Evolutionary conservation across 2,797 vertebrate species (phyloP), one percentile per base, ranked within the genome.

Genomic region (Danio tinwini): DNA sequence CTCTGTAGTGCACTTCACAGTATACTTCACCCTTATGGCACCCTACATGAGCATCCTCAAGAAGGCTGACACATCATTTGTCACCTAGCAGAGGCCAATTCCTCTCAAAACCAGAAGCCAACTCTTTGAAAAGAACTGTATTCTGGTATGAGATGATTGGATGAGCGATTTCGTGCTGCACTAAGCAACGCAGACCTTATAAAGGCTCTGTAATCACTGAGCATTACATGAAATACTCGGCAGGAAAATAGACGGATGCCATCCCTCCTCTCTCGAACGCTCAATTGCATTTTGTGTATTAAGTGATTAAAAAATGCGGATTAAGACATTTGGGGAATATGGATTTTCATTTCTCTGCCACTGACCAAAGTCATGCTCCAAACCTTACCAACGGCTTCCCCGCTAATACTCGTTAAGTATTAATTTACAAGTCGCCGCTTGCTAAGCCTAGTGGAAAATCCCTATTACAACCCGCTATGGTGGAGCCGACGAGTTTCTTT

Each of bases 371-470:
- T 78, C 64, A 80, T 63, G 83, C 87, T 86, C 81, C 80, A 80
- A 85, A 81, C 82, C 83, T 84, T 82, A 82, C 76, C 82, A 74
- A 19, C 69, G 88, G 85, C 86, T 85, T 81, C 73, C 17, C 65
- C 56, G 47, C 88, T 88, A 85, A 76, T 84, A 75, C 88, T 83
- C 83, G 85, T 88, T 87, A 86, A 88, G 85, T 86, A 85, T 90
- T 92, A 87, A 92, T 92, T 91, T 91, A 86, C 88, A 90, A 90
- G 90, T 89, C 87, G 89, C 88, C 85, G 85, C 86, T 82, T 86
- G 85, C 83, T 88, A 90, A 91, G 90, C 91, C 90, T 49, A 81
- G 83, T 84, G 88, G 89, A 89, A 91, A 90, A 91, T 90, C 91
- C 89, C 85, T 87, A 83, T 83, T 83, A 85, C 76, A 82, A 83